These are phyloP conservation scores for Drosophila neonasuta DNA, from an alignment of 2,888 invertebrate genomes.

Conservation along the genomic window DNA sequence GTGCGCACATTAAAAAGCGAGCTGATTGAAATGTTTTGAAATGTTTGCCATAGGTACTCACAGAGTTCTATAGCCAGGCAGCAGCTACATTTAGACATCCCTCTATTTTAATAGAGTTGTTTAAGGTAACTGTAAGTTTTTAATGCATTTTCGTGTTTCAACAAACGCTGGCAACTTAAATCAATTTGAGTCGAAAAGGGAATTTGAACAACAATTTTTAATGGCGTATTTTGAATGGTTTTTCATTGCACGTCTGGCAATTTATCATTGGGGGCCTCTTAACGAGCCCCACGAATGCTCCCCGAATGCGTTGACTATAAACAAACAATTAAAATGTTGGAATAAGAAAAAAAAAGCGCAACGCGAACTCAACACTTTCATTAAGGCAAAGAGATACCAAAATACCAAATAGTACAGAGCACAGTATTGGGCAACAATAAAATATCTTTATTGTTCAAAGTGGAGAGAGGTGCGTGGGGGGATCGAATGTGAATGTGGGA, in stretches of 20 bases:
- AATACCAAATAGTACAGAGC: constrained; percentile 32
- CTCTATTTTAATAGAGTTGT: constrained; percentile 64
- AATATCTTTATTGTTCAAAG: constrained; percentile 54
- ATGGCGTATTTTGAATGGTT: constrained; percentile 67
- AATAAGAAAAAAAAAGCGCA: constrained; percentile 44
- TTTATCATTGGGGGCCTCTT: constrained; percentile 68
- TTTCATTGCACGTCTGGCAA: constrained; percentile 60
- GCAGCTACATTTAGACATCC: background rate
- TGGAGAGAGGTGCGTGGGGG: constrained; percentile 3
- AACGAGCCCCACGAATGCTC: constrained; percentile 51
- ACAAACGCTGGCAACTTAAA: constrained; percentile 63
- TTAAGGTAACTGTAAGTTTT: constrained; percentile 66
- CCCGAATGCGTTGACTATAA: constrained; percentile 66
- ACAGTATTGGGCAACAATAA: constrained; percentile 72
- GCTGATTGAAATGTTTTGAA: constrained; percentile 60
- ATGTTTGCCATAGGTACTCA: constrained; percentile 44
- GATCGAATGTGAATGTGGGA: background rate
- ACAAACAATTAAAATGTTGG: constrained; percentile 70
- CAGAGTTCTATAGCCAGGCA: background rate
- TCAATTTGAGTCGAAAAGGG: constrained; percentile 62
- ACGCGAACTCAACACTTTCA: constrained; percentile 75
- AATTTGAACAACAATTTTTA: constrained; percentile 57
- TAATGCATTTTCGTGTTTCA: constrained; percentile 67
- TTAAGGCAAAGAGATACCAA: constrained; percentile 50
- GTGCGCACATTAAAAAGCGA: constrained; percentile 44